Conservation (phyloP, 2,113 vertebrate species). For the Ploceus nigricollis region DNA sequence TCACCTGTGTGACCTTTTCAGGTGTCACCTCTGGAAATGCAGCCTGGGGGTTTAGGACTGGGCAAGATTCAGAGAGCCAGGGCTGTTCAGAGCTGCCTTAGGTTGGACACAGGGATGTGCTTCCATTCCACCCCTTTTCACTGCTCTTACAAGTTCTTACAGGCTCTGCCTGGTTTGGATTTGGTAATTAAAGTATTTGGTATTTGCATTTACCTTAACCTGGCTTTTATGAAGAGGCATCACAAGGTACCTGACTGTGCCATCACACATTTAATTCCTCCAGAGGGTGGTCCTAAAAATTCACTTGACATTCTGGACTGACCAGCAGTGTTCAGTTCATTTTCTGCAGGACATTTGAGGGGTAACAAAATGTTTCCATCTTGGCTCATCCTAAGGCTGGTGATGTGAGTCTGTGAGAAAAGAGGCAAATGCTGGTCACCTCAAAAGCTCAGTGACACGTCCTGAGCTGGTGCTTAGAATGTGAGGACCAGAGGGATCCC, state of each 20-base stretch:
- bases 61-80: not conserved
- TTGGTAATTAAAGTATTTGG: slow-evolving; percentile 25
- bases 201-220: slow-evolving; percentile 35
- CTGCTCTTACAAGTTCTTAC: slow-evolving; percentile 11
- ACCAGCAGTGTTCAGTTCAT: not conserved
- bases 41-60: not conserved
- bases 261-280: not conserved
- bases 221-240: not conserved
- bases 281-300: not conserved
- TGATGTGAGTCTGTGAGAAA: not conserved
- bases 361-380: not conserved
- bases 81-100: not conserved
- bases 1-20: not conserved
- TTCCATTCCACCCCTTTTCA: not conserved
- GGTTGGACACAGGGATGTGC: not conserved
- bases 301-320: not conserved
- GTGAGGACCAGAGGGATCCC: not conserved
- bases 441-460: not conserved
- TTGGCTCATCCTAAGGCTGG: not conserved
- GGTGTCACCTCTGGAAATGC: not conserved
- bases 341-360: not conserved
- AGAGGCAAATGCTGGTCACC: not conserved
- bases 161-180: slow-evolving; percentile 19
- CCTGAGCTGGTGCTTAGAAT: not conserved
- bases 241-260: not conserved